These are phyloP conservation scores for Dryobates pubescens DNA, from an alignment of 2,797 vertebrate species.

Conservation along the genomic window DNA sequence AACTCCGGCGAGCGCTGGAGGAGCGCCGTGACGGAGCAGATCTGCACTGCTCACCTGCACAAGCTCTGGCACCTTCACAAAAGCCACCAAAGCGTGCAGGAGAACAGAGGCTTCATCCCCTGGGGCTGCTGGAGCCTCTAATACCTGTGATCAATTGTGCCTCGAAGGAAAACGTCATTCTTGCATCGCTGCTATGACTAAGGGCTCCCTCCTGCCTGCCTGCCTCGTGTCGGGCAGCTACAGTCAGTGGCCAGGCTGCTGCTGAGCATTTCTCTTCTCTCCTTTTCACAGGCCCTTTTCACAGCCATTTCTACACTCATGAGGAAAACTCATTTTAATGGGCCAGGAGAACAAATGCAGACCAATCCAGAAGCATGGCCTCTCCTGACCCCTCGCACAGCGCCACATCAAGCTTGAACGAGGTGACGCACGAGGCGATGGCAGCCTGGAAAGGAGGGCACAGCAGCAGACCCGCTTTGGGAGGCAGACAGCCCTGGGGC, in stretches of 20 bases:
- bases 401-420: neutral
- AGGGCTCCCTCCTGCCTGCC: neutral
- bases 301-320: neutral
- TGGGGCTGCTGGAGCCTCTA: neutral
- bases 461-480: neutral
- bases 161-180: neutral
- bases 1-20: accelerated
- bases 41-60: neutral
- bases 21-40: neutral
- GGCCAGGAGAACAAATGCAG: neutral
- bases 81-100: neutral
- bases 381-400: neutral
- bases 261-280: neutral
- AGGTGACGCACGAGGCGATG: accelerated
- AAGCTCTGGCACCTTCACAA: neutral
- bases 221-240: neutral
- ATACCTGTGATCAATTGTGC: neutral
- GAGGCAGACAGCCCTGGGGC: neutral
- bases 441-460: neutral
- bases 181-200: neutral
- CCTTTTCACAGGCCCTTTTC: neutral
- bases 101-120: neutral
- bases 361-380: neutral
- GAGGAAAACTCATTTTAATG: neutral
- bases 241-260: neutral